A percentile compares a stretch with the other conserved stretches of the same genome.
phyloP scores from a whole-genome alignment of 2,113 vertebrate genomes.

The Xyliphius kryptos region DNA sequence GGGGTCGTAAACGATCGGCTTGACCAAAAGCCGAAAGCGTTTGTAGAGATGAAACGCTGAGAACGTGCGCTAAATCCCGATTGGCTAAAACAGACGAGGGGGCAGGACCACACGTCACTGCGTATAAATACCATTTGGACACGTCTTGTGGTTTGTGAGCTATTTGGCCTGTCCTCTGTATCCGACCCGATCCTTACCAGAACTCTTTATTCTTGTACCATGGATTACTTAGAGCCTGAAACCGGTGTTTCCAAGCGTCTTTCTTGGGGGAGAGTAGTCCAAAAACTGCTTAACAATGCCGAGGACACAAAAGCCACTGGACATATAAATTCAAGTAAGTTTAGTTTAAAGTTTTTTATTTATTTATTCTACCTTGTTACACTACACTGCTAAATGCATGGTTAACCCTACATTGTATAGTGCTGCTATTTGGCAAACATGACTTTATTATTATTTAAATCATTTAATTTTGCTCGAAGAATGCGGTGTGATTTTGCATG shows the following conservation, averaged over 20 bases:
- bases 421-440: too few species aligned
- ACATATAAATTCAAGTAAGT: slow-evolving; percentile 50
- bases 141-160: not conserved
- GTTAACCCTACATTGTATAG: too few species aligned
- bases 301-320: slow-evolving; percentile 39
- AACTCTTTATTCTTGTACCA: not conserved
- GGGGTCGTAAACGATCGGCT: too few species aligned
- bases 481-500: too few species aligned
- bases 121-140: not conserved
- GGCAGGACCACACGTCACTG: slow-evolving; percentile 24
- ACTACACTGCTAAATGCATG: too few species aligned
- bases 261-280: slow-evolving; percentile 62
- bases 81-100: slow-evolving; percentile 23
- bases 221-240: slow-evolving; percentile 36
- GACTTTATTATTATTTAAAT: too few species aligned
- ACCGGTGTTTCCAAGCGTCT: too few species aligned
- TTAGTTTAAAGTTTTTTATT: too few species aligned
- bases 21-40: too few species aligned
- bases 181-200: not conserved
- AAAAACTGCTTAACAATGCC: slow-evolving; percentile 55
- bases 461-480: too few species aligned
- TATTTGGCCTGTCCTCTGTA: not conserved
- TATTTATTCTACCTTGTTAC: too few species aligned
- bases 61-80: slow-evolving; percentile 65
- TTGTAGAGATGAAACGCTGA: slow-evolving; percentile 65